Percentiles rank a stretch among this genome's conserved stretches.
These are phyloP conservation scores for Aphidius colemani DNA, from an alignment of 2,888 invertebrate species.

Conservation along the genomic window DNA sequence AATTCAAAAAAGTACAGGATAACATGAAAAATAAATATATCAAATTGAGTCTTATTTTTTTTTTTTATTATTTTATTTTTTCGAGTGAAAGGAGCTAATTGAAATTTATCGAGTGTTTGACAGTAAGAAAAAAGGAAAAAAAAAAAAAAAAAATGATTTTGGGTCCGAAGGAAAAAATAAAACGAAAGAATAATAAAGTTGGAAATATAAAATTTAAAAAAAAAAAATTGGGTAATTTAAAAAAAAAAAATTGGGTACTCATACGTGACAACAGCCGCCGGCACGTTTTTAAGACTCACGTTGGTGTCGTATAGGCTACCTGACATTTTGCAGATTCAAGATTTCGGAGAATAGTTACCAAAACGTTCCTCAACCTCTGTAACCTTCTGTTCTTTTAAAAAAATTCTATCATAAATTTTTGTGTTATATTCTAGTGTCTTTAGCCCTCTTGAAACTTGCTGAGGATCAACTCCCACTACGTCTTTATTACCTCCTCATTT, in stretches of 20 bases:
- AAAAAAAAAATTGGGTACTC: constrained; percentile 16
- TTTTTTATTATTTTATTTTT: no score
- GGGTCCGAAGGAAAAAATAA: neutral
- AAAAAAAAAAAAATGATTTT: neutral
- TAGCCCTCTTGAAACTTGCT: neutral
- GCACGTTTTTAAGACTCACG: constrained; percentile 30
- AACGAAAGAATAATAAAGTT: neutral
- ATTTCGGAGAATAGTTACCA: constrained; percentile 8
- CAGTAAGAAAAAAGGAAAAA: neutral
- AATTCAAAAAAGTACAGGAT: no score
- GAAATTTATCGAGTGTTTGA: constrained; percentile 16
- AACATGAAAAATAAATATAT: no score
- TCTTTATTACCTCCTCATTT: no score
- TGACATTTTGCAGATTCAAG: constrained; percentile 14
- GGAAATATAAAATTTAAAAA: neutral
- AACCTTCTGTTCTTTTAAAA: constrained; percentile 24
- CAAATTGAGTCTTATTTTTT: no score
- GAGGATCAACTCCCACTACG: neutral
- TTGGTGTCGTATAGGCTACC: constrained; percentile 13
- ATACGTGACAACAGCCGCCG: constrained; percentile 34
- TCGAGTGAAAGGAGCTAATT: neutral
- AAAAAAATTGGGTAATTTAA: no score
- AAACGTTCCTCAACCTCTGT: neutral
- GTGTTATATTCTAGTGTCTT: neutral
- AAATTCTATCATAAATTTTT: constrained; percentile 11